Conservation (phyloP, 2,113 vertebrate genomes). For the Xenus cinereus region DNA sequence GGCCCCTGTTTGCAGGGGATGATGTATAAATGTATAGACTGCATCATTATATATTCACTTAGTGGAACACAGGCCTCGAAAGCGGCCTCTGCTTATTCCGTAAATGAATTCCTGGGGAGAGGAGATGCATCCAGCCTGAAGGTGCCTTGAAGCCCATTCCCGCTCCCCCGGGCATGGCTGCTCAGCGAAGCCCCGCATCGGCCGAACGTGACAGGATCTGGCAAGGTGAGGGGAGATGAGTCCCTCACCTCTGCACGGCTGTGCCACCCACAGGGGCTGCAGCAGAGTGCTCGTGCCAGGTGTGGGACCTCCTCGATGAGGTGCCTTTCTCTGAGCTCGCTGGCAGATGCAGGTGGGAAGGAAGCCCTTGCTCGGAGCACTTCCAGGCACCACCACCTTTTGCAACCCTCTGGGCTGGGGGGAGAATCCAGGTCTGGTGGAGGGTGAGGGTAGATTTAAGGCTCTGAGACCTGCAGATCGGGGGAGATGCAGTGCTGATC, state of each 20-base stretch:
- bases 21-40: constrained; percentile 62
- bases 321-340: background rate
- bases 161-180: background rate
- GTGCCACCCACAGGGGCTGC: rapidly evolving
- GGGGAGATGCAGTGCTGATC: background rate
- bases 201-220: background rate
- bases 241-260: background rate
- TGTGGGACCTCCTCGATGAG: background rate
- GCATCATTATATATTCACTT: constrained; percentile 68
- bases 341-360: background rate
- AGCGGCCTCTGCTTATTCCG: constrained; percentile 43
- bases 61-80: constrained; percentile 27
- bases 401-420: background rate
- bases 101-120: constrained; percentile 56
- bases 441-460: too few species aligned
- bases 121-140: constrained; percentile 9
- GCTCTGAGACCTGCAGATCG: background rate
- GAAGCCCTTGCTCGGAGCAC: background rate
- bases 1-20: constrained; percentile 66
- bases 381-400: background rate
- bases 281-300: rapidly evolving
- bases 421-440: background rate
- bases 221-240: background rate
- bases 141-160: constrained; percentile 4
- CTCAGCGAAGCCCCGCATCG: background rate